Base-by-base conservation (phyloP, 2,797 vertebrate genomes). In the Saxicola maurus region DNA sequence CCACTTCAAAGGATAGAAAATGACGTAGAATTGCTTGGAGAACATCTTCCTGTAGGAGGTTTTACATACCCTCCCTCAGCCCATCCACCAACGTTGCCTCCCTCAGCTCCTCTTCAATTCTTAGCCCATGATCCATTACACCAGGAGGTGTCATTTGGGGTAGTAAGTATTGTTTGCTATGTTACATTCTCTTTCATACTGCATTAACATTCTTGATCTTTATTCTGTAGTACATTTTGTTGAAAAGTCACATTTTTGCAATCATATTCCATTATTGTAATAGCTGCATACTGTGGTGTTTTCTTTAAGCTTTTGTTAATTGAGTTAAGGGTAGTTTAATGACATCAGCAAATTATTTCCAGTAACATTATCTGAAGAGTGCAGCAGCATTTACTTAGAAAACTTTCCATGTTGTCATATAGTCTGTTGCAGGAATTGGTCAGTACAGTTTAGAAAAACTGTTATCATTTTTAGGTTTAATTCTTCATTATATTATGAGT, bases 1-100 rank as follows among this genome's bases (percentile, higher is more conserved):
- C 99, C 99, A 13, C 97, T 99, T 95, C 99, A 99, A 94, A 98
- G 98, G 95, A 99, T 99, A 86, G 99, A 99, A 96, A 99, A 99
- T 75, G 99, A 99, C 85, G 99, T 99, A 68, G 99, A 99, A 87
- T 97, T 99, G 71, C 97, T 99, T 71, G 98, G 98, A 88, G 99
- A 99, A 82, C 99, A 99, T 96, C 97, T 99, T 91, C 98, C 98
- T 55, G 98, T 99, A 25, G 98, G 98, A 69, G 98, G 98, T 83
- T 99, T 99, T 94, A 98, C 97, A 84, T 99, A 99, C 55, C 97
- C 98, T 86, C 98, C 98, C 30, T 98, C 98, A 86, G 98, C 96
- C 69, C 98, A 99, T 91, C 98, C 97, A 49, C 95, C 98, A 93
- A 95, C 98, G 62, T 96, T 99, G 94, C 98, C 98, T 59, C 98